Base-by-base conservation (phyloP, 2,797 vertebrate genomes). In the Enteromius anoplus region DNA sequence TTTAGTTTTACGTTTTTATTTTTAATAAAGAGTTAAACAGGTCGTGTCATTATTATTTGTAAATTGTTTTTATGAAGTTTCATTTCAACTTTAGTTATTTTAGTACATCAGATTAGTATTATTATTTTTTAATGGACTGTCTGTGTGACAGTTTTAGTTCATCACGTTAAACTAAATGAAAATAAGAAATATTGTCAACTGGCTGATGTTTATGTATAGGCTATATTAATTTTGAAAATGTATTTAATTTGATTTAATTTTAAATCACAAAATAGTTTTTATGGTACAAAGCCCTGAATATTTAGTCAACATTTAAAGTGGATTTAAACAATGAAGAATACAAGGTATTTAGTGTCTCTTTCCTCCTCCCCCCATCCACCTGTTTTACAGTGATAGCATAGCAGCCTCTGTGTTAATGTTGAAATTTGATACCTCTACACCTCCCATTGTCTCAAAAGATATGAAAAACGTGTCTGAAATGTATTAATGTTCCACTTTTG, bases 341-440 rank as follows among this genome's bases (percentile, higher is more conserved):
- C 10, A 58, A 17, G 2, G 26, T 64, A 42, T 58, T 58, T 40
- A 15, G 53, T 60, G 21, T 29, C 58, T 45, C 4, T 80, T 40
- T 51, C 49, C 49, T 60, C 32, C 34, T 49, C 42, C 75, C 37
- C n/a, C 11, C 23, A 8, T 32, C 17, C 15, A 68, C 81, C 34
- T 32, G 49, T 49, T 58, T 45, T 72, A 32, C 53, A 60, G 6
- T 62, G 53, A 34, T 34, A 15, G 17, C 26, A 62, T 26, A 8
- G 8, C 45, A 55, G 3, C 8, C 15, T 26, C 17, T 29, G 21
- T 75, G 58, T 40, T 10, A 62, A 37, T 82, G 72, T 34, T 76
- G 81, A 77, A 17, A 83, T 68, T 5, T 26, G 81, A 83, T 32
- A 60, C 73, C 8, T 12, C 49, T 11, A 19, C 70, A 21, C 15